Percentiles rank a stretch among this genome's conserved stretches.
These are phyloP conservation scores for Dendrocincla tyrannina DNA, from an alignment of 2,797 vertebrate species.

Conservation along the genomic window DNA sequence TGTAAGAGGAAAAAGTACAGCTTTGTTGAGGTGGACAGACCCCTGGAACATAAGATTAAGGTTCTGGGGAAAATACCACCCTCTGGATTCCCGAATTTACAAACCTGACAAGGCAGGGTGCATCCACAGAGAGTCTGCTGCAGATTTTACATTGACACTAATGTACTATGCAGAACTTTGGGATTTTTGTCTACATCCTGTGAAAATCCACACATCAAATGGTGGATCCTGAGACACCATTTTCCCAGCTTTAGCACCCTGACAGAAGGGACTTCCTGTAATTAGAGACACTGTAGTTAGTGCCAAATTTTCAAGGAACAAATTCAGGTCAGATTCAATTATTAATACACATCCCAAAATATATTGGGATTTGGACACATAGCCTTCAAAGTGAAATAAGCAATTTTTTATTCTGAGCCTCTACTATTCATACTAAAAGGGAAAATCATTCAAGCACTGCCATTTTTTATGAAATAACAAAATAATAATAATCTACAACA, in stretches of 20 bases:
- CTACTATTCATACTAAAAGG: not conserved
- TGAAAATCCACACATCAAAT: slow-evolving; percentile 26
- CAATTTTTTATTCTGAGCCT: not conserved
- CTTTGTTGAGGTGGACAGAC: not conserved
- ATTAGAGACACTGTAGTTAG: not conserved
- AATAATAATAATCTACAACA: not conserved
- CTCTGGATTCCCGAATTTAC: not conserved
- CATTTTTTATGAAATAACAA: not conserved
- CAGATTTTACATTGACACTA: not conserved
- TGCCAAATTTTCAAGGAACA: not conserved
- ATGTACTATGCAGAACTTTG: not conserved
- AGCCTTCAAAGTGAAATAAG: not conserved
- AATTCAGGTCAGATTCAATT: not conserved
- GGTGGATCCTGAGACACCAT: not conserved
- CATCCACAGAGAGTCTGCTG: not conserved
- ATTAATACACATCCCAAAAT: not conserved
- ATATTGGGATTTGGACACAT: not conserved
- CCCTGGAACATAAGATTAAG: not conserved
- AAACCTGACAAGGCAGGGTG: not conserved
- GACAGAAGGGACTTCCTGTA: not conserved
- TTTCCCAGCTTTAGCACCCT: not conserved
- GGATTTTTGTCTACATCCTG: not conserved
- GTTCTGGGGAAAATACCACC: not conserved
- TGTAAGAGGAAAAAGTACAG: not conserved
- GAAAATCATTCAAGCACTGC: not conserved